Conservation (phyloP, 2,113 vertebrate genomes). For the Seriola dumerili region DNA sequence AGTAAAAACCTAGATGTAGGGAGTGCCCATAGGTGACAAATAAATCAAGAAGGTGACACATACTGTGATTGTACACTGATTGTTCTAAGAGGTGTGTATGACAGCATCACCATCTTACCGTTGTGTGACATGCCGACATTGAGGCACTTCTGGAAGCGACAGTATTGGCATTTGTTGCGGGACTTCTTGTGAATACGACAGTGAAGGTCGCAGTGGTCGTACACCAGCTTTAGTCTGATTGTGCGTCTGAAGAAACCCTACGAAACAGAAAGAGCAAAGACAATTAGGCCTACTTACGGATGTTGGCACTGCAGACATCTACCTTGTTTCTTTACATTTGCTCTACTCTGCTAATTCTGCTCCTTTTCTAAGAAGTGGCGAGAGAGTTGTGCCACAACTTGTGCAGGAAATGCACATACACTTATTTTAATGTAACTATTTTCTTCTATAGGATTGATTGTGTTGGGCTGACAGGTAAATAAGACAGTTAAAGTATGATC, state of each 20-base stretch:
- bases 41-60: not conserved
- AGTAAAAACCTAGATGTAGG: not conserved
- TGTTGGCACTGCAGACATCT: not conserved
- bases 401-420: not conserved
- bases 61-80: not conserved
- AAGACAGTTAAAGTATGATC: not conserved
- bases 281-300: not conserved
- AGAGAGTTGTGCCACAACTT: not conserved
- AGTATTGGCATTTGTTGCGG: constrained; percentile 99
- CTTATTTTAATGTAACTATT: not conserved
- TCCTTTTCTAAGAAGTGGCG: not conserved
- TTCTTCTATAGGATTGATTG: no score
- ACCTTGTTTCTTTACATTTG: not conserved
- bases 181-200: constrained; percentile 99
- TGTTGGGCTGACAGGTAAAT: not conserved
- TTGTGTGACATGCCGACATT: constrained; percentile 99
- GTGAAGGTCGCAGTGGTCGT: constrained; percentile 95
- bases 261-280: constrained; percentile 15
- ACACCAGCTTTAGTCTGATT: constrained; percentile 96
- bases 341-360: not conserved
- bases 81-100: not conserved
- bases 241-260: constrained; percentile 98
- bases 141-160: constrained; percentile 99
- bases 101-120: constrained; percentile 84
- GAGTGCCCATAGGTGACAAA: not conserved